These are phyloP conservation scores for Petromus typicus DNA, from an alignment of 2,113 vertebrate genomes.

Conservation along the genomic window DNA sequence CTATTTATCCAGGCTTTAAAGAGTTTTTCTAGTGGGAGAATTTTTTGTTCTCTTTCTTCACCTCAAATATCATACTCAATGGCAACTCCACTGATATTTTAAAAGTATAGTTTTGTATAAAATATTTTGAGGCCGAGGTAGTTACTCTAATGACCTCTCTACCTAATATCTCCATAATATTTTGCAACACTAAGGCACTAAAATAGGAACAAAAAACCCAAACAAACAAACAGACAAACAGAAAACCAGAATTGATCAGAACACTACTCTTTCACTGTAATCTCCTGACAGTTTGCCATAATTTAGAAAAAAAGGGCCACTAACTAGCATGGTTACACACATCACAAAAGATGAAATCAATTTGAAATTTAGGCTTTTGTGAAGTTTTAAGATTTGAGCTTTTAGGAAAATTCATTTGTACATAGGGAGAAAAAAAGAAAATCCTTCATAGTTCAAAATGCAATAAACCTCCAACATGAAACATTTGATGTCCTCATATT, in stretches of 20 bases:
- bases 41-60: conserved; percentile 56
- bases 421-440: background rate
- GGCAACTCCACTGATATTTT: conserved; percentile 40
- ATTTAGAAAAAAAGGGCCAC: background rate
- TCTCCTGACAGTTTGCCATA: background rate
- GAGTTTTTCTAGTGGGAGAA: conserved; percentile 74
- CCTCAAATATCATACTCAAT: conserved; percentile 40
- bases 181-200: conserved; percentile 53
- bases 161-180: conserved; percentile 44
- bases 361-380: background rate
- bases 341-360: background rate
- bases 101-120: conserved; percentile 42
- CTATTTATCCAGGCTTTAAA: conserved; percentile 87
- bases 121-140: conserved; percentile 53
- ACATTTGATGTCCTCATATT: background rate
- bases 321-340: background rate
- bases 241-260: background rate
- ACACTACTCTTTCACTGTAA: background rate
- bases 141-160: background rate
- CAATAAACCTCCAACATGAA: background rate
- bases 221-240: too few relatives aligned
- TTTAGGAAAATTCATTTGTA: background rate
- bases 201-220: conserved; percentile 57
- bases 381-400: background rate
- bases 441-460: background rate